Base-by-base conservation (phyloP, 2,113 vertebrate species). In the Coreoperca whiteheadi region DNA sequence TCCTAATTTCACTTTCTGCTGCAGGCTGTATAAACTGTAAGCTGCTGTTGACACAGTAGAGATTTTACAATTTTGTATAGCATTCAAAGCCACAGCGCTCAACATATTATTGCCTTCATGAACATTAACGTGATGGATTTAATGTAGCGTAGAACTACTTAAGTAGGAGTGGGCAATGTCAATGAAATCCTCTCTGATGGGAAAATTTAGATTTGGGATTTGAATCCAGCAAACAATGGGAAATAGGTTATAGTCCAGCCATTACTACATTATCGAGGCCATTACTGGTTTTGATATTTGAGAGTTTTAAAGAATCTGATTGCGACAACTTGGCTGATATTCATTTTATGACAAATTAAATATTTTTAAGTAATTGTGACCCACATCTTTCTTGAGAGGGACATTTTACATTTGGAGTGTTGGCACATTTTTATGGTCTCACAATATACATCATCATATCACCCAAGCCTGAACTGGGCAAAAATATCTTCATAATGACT, bases 1-100 rank as follows among this genome's bases (percentile, higher is more conserved):
- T 67, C 39, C 59, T 41, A 54, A 46, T 68, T 81, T 76, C 32
- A 46, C 30, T 37, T 2, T 30, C 1, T 1, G 1, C 72, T 67
- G 43, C 5, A 21, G 64, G 83, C 64, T 69, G 2, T 68, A 6
- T 4, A 1, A 6, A 0, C 39, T 28, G 11, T 54, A 68, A 71
- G 61, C 73, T 77, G 15, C 70, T 69, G 75, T 54, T 53, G 54
- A 46, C 60, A 16, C 21, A 10, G 12, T 0, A n/a, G 59, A 69
- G n/a, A 43, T 41, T 15, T 69, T 28, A n/a, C 0, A 0, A 6
- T 3, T 11, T 75, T 51, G 64, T 37, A 10, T 61, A 16, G 11
- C 6, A 34, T 41, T 28, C 32, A 25, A 18, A 61, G 18, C 12
- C 23, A 28, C 10, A 4, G 8, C 53, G 54, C 37, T 28, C 25